A percentile compares a stretch with the other conserved stretches of the same genome.
These are phyloP conservation scores for Thymelicus acteon DNA, from an alignment of 2,888 invertebrate genomes.

Conservation along the genomic window DNA sequence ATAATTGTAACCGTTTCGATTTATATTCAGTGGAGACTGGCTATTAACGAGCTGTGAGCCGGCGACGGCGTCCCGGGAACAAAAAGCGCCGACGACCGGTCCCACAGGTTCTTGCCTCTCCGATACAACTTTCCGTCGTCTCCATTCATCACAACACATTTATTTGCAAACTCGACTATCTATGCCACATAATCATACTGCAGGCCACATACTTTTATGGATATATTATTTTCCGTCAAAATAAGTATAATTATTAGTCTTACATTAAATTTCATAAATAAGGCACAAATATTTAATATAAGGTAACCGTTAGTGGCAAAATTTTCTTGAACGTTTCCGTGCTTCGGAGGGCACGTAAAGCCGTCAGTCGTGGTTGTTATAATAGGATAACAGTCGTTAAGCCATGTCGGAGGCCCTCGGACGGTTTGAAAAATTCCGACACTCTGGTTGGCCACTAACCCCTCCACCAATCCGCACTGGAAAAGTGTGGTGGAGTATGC, in stretches of 20 bases:
- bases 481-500: too few relatives aligned
- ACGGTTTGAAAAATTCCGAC: too few relatives aligned
- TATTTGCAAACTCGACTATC: slow-evolving; percentile 32
- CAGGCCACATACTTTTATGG: background rate
- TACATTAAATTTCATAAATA: too few relatives aligned
- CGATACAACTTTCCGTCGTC: slow-evolving; percentile 49
- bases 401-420: too few relatives aligned
- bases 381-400: too few relatives aligned
- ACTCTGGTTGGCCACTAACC: too few relatives aligned
- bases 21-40: slow-evolving; percentile 49
- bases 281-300: background rate
- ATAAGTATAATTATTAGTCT: background rate
- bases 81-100: slow-evolving; percentile 72
- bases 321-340: too few relatives aligned
- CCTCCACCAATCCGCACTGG: too few relatives aligned
- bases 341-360: too few relatives aligned
- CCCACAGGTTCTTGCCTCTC: slow-evolving; percentile 62
- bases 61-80: slow-evolving; percentile 50
- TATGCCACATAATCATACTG: background rate
- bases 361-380: too few relatives aligned
- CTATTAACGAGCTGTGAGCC: slow-evolving; percentile 50
- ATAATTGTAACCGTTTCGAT: slow-evolving; percentile 45
- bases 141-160: slow-evolving; percentile 54
- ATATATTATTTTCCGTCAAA: background rate
- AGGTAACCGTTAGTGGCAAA: too few relatives aligned